Evolutionary conservation across 2,888 invertebrate genomes (phyloP), one percentile per base, ranked within the genome.

Genomic region (Andrena chrysosceles): DNA sequence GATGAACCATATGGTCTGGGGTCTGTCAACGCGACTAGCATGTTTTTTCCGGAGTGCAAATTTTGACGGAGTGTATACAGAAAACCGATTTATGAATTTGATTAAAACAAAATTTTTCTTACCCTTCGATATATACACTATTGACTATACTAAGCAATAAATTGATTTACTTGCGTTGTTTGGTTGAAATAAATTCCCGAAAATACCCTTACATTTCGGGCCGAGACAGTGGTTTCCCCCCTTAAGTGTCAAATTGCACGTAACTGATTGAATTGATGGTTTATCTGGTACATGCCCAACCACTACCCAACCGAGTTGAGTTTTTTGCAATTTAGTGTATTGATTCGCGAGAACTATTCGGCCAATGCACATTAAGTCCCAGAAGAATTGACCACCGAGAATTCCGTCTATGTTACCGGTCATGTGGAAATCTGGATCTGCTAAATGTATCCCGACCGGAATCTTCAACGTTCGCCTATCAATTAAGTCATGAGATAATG

Each of bases 251-350:
- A 66, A 29, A 52, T 66, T 29, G n/a, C 66, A 66, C 2, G 7
- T 26, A 4, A 31, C n/a, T 2, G 16, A 3, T 31, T 10, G 49
- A 10, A 16, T 2, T 0, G 23, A 20, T n/a, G 2, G 7, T 1
- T 26, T 7, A 52, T 8, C 20, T 0, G 26, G 5, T 2, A 49
- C 8, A 10, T 48, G 20, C 0, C 72, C 72, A 10, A 26, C 20
- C 13, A 72, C 52, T 2, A 72, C 42, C 63, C 72, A 72, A 13
- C 72, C 72, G 10, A 72, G 16, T 7, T 4, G 2, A 10, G 63
- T 33, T 33, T 8, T 33, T 33, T 33, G 33, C 8, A 33, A 8
- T 8, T 1, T 33, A 8, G 33, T 33, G 63, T 13, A 23, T 72
- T 23, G 2, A 26, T 72, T 52, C 2, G 7, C 23, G 2, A 72